These are phyloP conservation scores for Indri indri DNA, from an alignment of 2,113 vertebrate species.

Conservation along the genomic window DNA sequence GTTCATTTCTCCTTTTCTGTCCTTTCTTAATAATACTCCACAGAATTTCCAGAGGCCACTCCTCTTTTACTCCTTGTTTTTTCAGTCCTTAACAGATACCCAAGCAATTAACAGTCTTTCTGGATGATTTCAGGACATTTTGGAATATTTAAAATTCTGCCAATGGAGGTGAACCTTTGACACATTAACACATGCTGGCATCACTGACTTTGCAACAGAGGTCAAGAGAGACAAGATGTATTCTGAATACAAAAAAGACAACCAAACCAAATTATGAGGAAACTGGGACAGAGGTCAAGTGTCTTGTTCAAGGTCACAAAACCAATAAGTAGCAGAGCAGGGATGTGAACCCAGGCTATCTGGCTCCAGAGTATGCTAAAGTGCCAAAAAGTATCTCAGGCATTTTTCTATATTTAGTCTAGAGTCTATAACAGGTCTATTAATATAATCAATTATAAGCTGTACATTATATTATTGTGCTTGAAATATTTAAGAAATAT, in stretches of 20 bases:
- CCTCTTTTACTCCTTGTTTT: background rate
- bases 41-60: background rate
- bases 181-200: background rate
- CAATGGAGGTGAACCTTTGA: background rate
- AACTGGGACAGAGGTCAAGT: background rate
- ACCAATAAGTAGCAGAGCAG: background rate
- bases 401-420: background rate
- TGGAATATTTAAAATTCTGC: slow-evolving; percentile 36
- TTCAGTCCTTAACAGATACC: background rate
- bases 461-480: background rate
- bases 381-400: background rate
- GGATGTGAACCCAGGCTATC: background rate
- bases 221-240: background rate
- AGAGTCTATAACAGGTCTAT: background rate
- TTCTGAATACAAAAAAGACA: background rate
- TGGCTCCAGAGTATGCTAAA: background rate
- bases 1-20: background rate
- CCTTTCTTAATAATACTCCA: background rate
- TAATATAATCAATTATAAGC: background rate
- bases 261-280: background rate
- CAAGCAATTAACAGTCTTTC: background rate
- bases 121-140: background rate
- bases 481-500: slow-evolving; percentile 29
- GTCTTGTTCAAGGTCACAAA: background rate
- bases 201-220: background rate